Evolutionary conservation across 1,140 invertebrate genomes (phyloP).

Genomic region (Lordiphosa collinella): DNA sequence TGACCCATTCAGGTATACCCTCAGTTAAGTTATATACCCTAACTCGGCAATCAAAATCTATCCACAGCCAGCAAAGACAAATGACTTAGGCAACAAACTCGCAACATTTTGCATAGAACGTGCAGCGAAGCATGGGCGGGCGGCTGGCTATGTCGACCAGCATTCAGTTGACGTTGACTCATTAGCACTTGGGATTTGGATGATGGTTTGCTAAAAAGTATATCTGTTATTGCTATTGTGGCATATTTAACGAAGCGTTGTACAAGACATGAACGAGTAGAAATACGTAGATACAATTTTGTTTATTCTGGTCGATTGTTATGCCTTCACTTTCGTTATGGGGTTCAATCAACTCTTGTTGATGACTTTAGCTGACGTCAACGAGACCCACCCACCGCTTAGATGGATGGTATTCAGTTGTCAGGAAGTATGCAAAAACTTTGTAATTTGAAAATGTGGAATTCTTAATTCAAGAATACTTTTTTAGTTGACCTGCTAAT

Average conservation of each 20-base stretch:
- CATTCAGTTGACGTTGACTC: constrained; percentile 35
- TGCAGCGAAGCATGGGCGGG: constrained; percentile 57
- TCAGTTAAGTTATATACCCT: no score
- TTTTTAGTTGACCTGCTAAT: constrained; percentile 14
- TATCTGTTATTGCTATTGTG: constrained; percentile 17
- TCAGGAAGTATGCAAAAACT: constrained; percentile 35
- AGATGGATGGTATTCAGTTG: background rate
- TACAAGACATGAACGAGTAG: constrained; percentile 19
- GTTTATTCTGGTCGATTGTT: constrained; percentile 31
- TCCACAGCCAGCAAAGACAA: constrained; percentile 35
- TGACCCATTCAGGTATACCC: no score
- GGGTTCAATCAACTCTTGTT: constrained; percentile 61
- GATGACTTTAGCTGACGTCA: constrained; percentile 42
- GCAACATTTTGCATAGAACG: constrained; percentile 31
- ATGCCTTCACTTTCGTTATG: constrained; percentile 61
- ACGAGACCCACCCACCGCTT: constrained; percentile 31
- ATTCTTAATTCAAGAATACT: background rate
- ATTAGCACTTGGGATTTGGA: constrained; percentile 47
- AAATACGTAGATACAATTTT: background rate
- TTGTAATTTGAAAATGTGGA: background rate
- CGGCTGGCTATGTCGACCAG: constrained; percentile 19
- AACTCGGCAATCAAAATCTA: background rate
- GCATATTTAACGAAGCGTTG: constrained; percentile 15
- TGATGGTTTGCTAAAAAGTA: background rate
- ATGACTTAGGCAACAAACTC: constrained; percentile 65